Percentiles rank a stretch among this genome's conserved stretches.
Conservation (phyloP, 2,113 vertebrate genomes). For the Ceratotherium simum region DNA sequence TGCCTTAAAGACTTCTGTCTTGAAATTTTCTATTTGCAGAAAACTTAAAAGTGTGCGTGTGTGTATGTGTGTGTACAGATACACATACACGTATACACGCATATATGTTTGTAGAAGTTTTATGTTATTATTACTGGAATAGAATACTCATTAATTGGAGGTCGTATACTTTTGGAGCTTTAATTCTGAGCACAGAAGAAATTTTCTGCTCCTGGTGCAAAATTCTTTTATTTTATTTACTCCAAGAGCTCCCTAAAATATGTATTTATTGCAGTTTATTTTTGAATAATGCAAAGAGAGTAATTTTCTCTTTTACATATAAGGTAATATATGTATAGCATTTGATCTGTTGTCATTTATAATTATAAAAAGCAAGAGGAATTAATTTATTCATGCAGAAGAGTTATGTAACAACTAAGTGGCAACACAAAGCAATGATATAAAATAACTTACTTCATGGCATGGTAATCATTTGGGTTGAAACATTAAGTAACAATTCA, state of each 20-base stretch:
- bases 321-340: background rate
- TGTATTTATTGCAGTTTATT: background rate
- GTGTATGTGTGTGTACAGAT: background rate
- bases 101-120: conserved; percentile 5
- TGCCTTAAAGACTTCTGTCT: background rate
- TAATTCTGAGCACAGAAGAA: conserved; percentile 10
- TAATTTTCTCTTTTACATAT: background rate
- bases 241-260: background rate
- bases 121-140: conserved; percentile 34
- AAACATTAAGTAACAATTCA: background rate
- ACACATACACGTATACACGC: no score
- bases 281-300: background rate
- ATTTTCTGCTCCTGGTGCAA: background rate
- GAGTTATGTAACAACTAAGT: background rate
- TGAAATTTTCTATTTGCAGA: background rate
- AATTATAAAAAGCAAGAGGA: background rate
- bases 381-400: background rate
- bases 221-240: background rate
- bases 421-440: background rate
- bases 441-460: background rate
- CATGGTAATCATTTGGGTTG: background rate
- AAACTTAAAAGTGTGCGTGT: background rate
- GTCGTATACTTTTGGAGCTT: background rate
- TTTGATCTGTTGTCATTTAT: conserved; percentile 3
- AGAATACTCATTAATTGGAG: background rate